Evolutionary conservation across 92 coral and sea anemone species (phyloP), one percentile per base, ranked within the genome.

Genomic region (Palythoa heliodiscus): DNA sequence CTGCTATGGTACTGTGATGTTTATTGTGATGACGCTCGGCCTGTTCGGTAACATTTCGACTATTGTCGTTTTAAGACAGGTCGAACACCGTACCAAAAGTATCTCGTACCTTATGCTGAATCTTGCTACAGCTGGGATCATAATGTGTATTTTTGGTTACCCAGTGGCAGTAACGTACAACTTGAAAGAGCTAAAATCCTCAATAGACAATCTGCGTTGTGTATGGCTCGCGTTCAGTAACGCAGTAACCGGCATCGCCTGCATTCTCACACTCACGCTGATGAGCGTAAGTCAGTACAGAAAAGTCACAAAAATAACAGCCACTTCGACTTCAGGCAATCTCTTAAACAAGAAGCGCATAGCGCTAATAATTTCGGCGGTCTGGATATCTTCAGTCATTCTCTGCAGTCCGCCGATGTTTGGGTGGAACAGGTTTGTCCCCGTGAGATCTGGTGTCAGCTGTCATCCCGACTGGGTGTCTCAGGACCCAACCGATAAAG

Each of bases 391-490:
- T 23, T 55, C 81, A 3, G 24, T 24, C 2, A 2, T 35, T 76
- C 67, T 76, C 50, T 52, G 68, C 20, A 50, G 47, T 7, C 93
- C 93, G 7, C 93, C 93, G 29, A 70, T 90, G 23, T 23, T 90
- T 25, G 93, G 93, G 6, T 90, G 93, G 93, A 90, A 84, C 77
- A 52, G 87, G 17, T 87, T 73, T 48, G 93, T 90, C 20, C 86
- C 86, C 2, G 81, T 86, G 1, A 53, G 79, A 10, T 83, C 91
- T 38, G 83, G 67, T 25, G 24, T 87, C 9, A 90, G 93, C 47
- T 90, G 93, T 66, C 78, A 77, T 23, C 94, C 94, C 5, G 92
- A 91, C 77, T 91, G 94, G 94, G 38, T 63, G 22, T 87, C 87
- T 11, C 68, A 79, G 25, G 72, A 83, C 5, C 25, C 83, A 9